A percentile compares a stretch with the other conserved stretches of the same genome.
Evolutionary conservation across 2,113 vertebrate species (phyloP).

Genomic region (Alligator mississippiensis): DNA sequence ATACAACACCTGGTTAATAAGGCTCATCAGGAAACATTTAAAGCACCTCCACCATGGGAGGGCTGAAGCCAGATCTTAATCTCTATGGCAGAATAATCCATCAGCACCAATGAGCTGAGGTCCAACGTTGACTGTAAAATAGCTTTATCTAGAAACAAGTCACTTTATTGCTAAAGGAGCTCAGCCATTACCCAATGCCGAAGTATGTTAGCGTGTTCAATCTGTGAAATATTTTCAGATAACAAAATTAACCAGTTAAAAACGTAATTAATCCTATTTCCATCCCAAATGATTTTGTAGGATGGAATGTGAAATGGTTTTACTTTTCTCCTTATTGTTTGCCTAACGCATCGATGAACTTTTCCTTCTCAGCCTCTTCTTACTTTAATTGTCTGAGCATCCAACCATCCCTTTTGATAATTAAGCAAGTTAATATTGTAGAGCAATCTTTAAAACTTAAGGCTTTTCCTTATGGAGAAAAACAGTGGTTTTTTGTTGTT

Average conservation of each 20-base stretch:
- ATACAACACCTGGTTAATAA: not conserved
- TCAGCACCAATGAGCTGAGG: rapidly evolving
- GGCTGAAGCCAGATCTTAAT: not conserved
- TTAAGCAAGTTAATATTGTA: conserved; percentile 52
- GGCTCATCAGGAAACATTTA: not conserved
- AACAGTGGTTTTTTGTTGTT: not conserved
- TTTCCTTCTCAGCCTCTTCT: conserved; percentile 34
- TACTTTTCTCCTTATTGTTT: conserved; percentile 48
- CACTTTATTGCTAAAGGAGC: not conserved
- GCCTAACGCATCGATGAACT: conserved; percentile 34
- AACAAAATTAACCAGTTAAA: conserved; percentile 48
- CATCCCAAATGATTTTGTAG: conserved; percentile 52
- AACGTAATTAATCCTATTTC: conserved; percentile 60
- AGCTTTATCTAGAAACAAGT: not conserved
- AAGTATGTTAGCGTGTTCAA: not conserved
- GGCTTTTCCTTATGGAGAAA: conserved; percentile 2
- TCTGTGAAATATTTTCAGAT: conserved; percentile 54
- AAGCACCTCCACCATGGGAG: not conserved
- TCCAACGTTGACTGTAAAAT: not conserved
- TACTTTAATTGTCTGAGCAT: conserved; percentile 58
- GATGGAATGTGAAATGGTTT: conserved; percentile 44
- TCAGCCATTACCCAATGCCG: conserved; percentile 1
- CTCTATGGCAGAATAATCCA: rapidly evolving
- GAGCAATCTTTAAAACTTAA: conserved; percentile 47
- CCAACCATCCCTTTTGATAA: conserved; percentile 54